A percentile compares a stretch with the other conserved stretches of the same genome.
Conservation (phyloP, 2,113 vertebrate genomes). For the Rhizomys pruinosus region DNA sequence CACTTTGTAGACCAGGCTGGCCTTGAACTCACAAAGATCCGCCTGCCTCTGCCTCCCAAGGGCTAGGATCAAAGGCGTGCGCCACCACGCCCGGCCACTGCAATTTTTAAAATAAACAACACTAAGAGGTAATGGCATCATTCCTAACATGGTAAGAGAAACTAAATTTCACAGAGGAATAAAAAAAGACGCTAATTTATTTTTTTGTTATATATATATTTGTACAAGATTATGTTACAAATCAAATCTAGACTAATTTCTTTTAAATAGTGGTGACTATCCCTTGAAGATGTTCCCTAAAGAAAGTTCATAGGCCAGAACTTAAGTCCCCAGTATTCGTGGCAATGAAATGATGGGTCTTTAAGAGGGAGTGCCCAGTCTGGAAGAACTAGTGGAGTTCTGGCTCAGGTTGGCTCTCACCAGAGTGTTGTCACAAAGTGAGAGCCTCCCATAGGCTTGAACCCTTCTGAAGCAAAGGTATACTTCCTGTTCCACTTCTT, state of each 20-base stretch:
- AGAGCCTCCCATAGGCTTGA: background rate
- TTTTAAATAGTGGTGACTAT: conserved; percentile 45
- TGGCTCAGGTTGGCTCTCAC: background rate
- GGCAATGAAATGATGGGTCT: background rate
- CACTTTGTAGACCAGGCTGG: no score
- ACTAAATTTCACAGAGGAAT: background rate
- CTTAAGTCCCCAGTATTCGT: background rate
- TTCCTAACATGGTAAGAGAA: background rate
- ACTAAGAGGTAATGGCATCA: conserved; percentile 28
- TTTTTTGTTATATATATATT: no score
- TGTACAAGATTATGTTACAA: no score
- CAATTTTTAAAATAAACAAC: conserved; percentile 4
- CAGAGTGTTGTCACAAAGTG: background rate
- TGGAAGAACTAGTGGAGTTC: background rate
- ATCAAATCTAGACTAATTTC: background rate
- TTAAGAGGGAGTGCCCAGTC: background rate
- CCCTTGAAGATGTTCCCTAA: background rate
- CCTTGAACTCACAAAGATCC: no score
- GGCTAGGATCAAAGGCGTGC: no score
- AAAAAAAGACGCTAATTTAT: background rate
- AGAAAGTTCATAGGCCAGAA: background rate
- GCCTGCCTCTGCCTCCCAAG: no score
- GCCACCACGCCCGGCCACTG: no score
- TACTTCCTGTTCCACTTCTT: background rate
- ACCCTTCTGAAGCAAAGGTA: background rate